Percentiles rank a stretch among this genome's conserved stretches.
Conservation (phyloP, 1,140 invertebrate species). For the Plutomurus gul region DNA sequence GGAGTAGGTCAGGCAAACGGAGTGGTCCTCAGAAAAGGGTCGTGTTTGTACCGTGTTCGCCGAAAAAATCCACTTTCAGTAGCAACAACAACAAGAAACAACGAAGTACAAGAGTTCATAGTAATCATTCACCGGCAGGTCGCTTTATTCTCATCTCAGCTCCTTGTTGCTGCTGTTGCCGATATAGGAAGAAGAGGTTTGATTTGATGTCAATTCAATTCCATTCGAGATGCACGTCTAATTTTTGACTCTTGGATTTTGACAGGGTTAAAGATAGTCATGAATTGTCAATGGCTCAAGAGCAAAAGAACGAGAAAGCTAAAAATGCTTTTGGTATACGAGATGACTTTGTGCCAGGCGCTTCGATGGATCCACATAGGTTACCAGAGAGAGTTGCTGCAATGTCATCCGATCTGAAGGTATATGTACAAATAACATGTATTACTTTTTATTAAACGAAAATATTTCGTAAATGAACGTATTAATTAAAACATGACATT, state of each 20-base stretch:
- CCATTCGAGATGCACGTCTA: background rate
- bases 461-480: too few relatives aligned
- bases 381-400: constrained; percentile 69
- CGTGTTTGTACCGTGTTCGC: background rate
- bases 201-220: background rate
- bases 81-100: background rate
- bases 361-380: constrained; percentile 85
- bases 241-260: background rate
- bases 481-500: background rate
- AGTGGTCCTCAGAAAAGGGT: background rate
- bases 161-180: constrained; percentile 40
- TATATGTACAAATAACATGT: background rate
- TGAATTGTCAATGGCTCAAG: constrained; percentile 93
- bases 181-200: constrained; percentile 43
- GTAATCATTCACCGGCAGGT: background rate
- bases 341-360: constrained; percentile 90
- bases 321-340: constrained; percentile 94
- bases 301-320: constrained; percentile 90
- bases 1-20: background rate
- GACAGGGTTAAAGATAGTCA: constrained; percentile 89
- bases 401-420: constrained; percentile 56
- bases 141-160: constrained; percentile 44
- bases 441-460: too few relatives aligned
- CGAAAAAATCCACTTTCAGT: background rate
- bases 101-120: background rate